These are phyloP conservation scores for Aproaerema taeniolella DNA, from an alignment of 2,888 invertebrate species.

Conservation along the genomic window DNA sequence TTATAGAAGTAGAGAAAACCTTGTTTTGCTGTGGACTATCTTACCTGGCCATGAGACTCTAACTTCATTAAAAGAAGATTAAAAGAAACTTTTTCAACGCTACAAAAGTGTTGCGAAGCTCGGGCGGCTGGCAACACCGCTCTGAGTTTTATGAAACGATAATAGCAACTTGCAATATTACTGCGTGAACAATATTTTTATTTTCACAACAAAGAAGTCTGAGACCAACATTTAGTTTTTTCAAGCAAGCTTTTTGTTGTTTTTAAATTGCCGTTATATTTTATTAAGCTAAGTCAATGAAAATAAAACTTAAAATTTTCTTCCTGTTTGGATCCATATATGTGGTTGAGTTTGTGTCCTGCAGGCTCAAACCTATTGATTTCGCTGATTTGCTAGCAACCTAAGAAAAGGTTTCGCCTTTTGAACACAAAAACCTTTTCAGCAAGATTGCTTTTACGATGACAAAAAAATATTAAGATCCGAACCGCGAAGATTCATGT, in stretches of 20 bases:
- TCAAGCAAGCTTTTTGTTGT: background rate
- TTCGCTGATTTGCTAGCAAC: background rate
- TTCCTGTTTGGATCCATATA: too few relatives aligned
- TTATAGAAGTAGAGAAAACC: constrained; percentile 21
- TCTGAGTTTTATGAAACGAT: constrained; percentile 11
- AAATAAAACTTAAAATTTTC: too few relatives aligned
- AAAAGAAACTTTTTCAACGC: constrained; percentile 43
- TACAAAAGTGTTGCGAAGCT: constrained; percentile 8
- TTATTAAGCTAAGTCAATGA: too few relatives aligned
- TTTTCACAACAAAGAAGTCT: background rate
- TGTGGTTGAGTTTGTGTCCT: too few relatives aligned
- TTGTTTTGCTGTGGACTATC: constrained; percentile 39
- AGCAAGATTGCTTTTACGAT: background rate
- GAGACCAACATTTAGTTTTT: background rate
- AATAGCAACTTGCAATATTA: constrained; percentile 11
- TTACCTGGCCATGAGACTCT: constrained; percentile 41
- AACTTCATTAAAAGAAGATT: constrained; percentile 67
- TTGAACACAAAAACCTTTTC: background rate
- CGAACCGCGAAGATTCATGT: constrained; percentile 4
- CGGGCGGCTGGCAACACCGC: constrained; percentile 4
- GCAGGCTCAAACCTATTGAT: background rate
- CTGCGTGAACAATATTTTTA: background rate
- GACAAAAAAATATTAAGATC: background rate
- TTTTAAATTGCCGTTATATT: background rate
- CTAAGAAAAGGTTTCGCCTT: background rate